Evolutionary conservation across 92 coral and sea anemone species (phyloP).

Genomic region (Plumapathes pennacea): DNA sequence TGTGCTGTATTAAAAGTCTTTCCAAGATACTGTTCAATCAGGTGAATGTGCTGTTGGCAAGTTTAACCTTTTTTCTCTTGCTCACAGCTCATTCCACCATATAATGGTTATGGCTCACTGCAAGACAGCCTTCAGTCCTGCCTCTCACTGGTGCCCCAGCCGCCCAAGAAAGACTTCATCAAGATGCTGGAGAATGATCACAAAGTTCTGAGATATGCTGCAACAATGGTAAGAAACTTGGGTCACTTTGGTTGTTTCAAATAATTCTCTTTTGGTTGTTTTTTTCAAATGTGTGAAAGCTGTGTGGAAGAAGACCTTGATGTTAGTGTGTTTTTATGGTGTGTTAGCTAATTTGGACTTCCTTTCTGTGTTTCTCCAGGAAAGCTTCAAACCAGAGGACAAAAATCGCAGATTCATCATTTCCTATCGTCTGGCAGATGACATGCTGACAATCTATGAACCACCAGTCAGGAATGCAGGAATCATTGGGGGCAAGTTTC

Average conservation of each 20-base stretch:
- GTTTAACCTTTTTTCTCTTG: not conserved
- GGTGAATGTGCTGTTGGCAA: no score
- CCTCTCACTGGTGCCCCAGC: conserved; percentile 91
- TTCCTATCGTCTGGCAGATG: conserved; percentile 90
- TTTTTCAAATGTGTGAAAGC: not conserved
- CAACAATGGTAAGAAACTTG: conserved; percentile 69
- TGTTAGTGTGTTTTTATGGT: no score
- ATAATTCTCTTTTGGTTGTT: no score
- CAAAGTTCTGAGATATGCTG: conserved; percentile 94
- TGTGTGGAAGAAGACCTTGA: not conserved
- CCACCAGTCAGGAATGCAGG: conserved; percentile 99
- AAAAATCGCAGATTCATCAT: conserved; percentile 97
- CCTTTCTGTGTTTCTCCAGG: conserved; percentile 38
- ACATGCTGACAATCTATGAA: conserved; percentile 97
- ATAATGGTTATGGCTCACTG: conserved; percentile 97
- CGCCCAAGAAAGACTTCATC: conserved; percentile 98
- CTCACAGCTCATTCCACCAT: conserved; percentile 84
- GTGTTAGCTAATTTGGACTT: no score
- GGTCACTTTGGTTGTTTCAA: no score
- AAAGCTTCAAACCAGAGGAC: conserved; percentile 93
- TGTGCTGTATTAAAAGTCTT: no score
- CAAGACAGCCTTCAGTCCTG: conserved; percentile 98
- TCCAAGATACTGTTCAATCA: no score
- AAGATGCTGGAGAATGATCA: conserved; percentile 98
- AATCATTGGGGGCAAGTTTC: conserved; percentile 95